Conservation (phyloP, 2,888 invertebrate genomes). For the Acleris emargana region DNA sequence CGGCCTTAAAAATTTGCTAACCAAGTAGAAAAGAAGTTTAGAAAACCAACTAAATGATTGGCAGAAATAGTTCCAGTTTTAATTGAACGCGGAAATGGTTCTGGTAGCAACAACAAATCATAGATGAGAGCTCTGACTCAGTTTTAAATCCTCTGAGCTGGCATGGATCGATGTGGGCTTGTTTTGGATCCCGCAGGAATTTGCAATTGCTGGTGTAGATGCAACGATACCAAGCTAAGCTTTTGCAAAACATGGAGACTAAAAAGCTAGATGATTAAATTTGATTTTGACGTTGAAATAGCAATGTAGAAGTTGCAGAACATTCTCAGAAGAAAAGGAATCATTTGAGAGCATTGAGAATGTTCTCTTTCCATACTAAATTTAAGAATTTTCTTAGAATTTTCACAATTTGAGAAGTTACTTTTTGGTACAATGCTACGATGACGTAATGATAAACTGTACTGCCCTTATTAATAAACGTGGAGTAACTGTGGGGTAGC, state of each 20-base stretch:
- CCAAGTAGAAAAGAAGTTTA: not conserved
- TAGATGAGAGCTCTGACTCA: slow-evolving; percentile 1
- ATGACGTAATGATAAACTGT: too few species aligned
- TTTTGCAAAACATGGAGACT: not conserved
- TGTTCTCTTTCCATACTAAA: too few species aligned
- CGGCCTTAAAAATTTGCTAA: too few species aligned
- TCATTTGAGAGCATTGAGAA: too few species aligned
- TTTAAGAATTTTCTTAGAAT: too few species aligned
- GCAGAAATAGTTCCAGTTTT: not conserved
- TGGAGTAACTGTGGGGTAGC: too few species aligned
- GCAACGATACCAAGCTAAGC: not conserved
- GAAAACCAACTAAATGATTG: not conserved
- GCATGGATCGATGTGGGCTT: not conserved
- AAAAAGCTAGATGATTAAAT: not conserved
- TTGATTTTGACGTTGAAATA: not conserved
- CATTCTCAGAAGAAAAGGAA: too few species aligned
- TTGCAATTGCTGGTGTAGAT: not conserved
- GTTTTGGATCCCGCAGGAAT: not conserved
- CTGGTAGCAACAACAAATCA: slow-evolving; percentile 15
- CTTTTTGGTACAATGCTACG: too few species aligned
- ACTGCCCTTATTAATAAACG: too few species aligned
- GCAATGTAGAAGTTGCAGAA: too few species aligned
- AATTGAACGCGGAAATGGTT: slow-evolving; percentile 5
- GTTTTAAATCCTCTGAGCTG: not conserved
- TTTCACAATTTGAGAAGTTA: too few species aligned